These are phyloP conservation scores for Phymanthus crucifer DNA, from an alignment of 92 coral and sea anemone genomes.

Conservation along the genomic window DNA sequence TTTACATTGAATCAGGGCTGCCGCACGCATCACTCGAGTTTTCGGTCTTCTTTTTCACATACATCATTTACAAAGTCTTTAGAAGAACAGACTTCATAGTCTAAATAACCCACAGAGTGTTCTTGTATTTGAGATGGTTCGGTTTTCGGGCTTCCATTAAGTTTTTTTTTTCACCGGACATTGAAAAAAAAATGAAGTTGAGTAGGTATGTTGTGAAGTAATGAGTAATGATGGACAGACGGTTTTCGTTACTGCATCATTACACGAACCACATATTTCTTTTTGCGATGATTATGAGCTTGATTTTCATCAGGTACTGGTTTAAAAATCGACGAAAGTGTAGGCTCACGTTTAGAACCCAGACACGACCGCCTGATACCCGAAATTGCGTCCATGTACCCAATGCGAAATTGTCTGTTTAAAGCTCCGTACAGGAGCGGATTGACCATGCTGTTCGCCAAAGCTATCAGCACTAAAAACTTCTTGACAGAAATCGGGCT, in stretches of 20 bases:
- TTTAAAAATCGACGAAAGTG: conserved; percentile 36
- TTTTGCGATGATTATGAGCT: conserved; percentile 7
- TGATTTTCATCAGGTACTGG: conserved; percentile 25
- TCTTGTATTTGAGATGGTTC: neutral
- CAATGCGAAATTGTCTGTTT: conserved; percentile 45
- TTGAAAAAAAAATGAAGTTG: neutral
- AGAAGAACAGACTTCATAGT: neutral
- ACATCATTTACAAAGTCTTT: neutral
- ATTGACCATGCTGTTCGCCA: conserved; percentile 56
- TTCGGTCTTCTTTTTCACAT: neutral
- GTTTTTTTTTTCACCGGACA: neutral
- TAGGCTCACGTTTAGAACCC: conserved; percentile 16
- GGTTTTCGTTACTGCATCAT: conserved; percentile 5
- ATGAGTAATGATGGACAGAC: conserved; percentile 21
- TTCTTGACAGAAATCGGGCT: conserved; percentile 34
- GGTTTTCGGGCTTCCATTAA: neutral
- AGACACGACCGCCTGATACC: conserved; percentile 22
- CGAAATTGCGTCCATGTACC: conserved; percentile 46
- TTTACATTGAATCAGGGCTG: neutral
- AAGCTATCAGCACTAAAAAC: conserved; percentile 42
- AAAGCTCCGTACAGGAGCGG: conserved; percentile 51
- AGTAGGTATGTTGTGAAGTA: conserved; percentile 17
- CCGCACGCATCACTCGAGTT: neutral
- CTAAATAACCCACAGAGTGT: neutral
- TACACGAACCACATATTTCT: conserved; percentile 29